Evolutionary conservation across 2,113 vertebrate species (phyloP).

Genomic region (Corythaixoides concolor): DNA sequence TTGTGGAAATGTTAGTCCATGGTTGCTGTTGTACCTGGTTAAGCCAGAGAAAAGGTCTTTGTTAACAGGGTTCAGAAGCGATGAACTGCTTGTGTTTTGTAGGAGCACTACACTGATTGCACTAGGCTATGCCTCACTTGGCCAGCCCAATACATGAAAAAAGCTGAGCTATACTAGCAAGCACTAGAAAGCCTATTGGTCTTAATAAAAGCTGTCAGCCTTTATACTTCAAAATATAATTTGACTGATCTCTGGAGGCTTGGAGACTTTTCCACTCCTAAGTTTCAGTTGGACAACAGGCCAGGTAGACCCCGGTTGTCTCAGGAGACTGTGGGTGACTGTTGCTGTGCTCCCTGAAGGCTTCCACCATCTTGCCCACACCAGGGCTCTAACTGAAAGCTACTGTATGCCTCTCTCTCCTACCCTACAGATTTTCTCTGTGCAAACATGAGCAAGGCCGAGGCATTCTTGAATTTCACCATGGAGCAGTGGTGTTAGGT

Average conservation of each 20-base stretch:
- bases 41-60: not conserved
- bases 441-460: fast-evolving
- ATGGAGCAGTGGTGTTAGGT: not conserved
- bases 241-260: not conserved
- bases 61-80: not conserved
- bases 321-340: not conserved
- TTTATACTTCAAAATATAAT: not conserved
- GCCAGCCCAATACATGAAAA: not conserved
- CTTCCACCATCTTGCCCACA: not conserved
- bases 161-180: not conserved
- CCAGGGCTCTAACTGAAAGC: not conserved
- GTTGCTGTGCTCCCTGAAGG: fast-evolving
- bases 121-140: not conserved
- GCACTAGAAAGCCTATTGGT: not conserved
- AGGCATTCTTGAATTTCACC: not conserved
- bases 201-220: not conserved
- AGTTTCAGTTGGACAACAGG: not conserved
- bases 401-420: not conserved
- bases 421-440: not conserved
- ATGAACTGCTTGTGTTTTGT: not conserved
- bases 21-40: not conserved
- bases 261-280: not conserved
- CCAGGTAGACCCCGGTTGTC: not conserved
- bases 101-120: not conserved
- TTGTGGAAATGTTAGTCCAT: not conserved